Base-by-base conservation (phyloP, 2,797 vertebrate species). In the Hypotaenidia philippensis region DNA sequence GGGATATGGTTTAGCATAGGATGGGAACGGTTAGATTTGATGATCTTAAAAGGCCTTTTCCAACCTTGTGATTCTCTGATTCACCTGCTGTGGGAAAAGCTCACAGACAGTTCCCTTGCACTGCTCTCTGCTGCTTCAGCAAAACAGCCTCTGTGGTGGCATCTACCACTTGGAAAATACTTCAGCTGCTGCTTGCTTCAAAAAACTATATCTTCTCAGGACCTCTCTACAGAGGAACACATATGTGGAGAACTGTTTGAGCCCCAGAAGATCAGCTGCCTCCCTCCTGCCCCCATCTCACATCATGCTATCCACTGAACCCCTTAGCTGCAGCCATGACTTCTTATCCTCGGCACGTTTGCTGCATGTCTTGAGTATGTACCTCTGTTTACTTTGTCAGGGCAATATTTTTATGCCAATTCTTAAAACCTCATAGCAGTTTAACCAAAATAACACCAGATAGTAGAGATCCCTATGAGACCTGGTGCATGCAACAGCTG, bases 71-170 rank as follows among this genome's bases (percentile, higher is more conserved):
- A 40, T 40, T 40, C 38, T 40, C 5, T 38, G 38, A 13, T 40
- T 40, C 38, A 40, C 3, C 17, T 3, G 4, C 10, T 1, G 11
- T 18, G 47, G 31, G 27, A 20, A 77, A 14, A 57, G 11, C 63
- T 68, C 21, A 3, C 29, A 50, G 14, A 4, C 2, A 3, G 16
- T n/a, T 34, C 56, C 4, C 3, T 1, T 1, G 5, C 2, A 1
- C 53, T 69, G 32, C 38, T 72, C 29, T 47, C 55, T 34, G 41
- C 44, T 69, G 16, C 44, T 63, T 81, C 57, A 71, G 38, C 47
- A 77, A 59, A 80, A n/a, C 27, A 45, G 23, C 8, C 13, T 40
- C 27, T 14, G 11, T 9, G 44, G 2, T 64, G 17, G 0, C 60
- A 53, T 26, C 57, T 49, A 49, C 31, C 31, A 44, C 41, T 44